Evolutionary conservation across 2,888 invertebrate species (phyloP).

Genomic region (Oligia latruncula): DNA sequence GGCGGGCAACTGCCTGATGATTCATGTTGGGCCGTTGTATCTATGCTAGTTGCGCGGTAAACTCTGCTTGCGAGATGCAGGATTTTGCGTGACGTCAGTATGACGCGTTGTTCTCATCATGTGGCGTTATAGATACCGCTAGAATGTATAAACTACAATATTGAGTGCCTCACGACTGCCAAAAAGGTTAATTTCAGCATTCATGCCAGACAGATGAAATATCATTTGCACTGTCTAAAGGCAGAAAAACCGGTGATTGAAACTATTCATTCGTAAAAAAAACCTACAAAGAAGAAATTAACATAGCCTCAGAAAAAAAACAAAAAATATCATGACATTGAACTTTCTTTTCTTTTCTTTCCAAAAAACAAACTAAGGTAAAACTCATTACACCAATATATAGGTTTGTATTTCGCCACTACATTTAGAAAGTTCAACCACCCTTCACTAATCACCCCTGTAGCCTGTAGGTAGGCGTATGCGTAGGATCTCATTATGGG

Average conservation of each 20-base stretch:
- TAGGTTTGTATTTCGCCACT: conserved; percentile 31
- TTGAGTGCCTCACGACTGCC: too few relatives aligned
- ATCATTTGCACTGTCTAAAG: too few relatives aligned
- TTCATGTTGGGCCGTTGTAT: too few relatives aligned
- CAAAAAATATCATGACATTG: conserved; percentile 15
- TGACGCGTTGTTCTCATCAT: too few relatives aligned
- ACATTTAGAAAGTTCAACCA: conserved; percentile 66
- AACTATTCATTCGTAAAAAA: neutral
- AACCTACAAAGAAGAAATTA: neutral
- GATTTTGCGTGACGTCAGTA: too few relatives aligned
- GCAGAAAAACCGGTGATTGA: neutral
- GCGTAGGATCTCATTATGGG: conserved; percentile 25
- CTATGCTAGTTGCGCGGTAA: too few relatives aligned
- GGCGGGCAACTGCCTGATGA: too few relatives aligned
- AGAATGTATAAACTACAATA: too few relatives aligned
- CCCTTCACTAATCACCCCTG: conserved; percentile 65
- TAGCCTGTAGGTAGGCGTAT: conserved; percentile 27
- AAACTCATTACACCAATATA: conserved; percentile 32
- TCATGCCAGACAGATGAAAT: neutral
- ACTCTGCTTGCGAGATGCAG: too few relatives aligned
- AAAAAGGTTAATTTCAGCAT: too few relatives aligned
- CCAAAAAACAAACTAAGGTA: conserved; percentile 28
- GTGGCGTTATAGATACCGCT: too few relatives aligned
- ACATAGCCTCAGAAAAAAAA: neutral
- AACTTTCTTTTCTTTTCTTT: too few relatives aligned